Base-by-base conservation (phyloP, 1,140 invertebrate genomes). In the Diorhabda sublineata region DNA sequence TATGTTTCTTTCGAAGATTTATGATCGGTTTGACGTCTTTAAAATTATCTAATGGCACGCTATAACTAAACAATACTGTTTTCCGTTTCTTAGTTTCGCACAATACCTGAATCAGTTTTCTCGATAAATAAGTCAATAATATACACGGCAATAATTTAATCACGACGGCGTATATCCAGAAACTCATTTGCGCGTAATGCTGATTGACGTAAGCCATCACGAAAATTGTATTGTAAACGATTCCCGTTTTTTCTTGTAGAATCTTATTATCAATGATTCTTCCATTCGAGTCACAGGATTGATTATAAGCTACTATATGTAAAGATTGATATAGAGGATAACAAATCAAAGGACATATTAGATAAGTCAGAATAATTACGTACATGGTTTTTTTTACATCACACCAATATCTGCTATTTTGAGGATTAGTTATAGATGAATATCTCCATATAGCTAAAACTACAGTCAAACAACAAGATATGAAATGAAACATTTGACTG, bases 391-490 rank as follows among this genome's bases (percentile, higher is more conserved):
- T 87, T 64, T 68, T 66, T 80, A 91, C 89, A 66, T 86, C 91
- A 76, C 93, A 96, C 88, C 91, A 92, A 45, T 89, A 86, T 42
- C 60, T 61, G 26, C 26, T 26, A 26, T 26, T 26, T 26, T 26
- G 91, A 0, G 93, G 92, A 79, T 88, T 88, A 0, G 87, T 90
- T 2, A 97, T 93, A 2, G 93, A 94, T n/a, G 98, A 89, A 79
- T 95, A 98, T 5, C 96, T 85, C 92, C 96, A 98, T 4, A 98
- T 89, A 0, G 96, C 96, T 52, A 98, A 80, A 2, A 92, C 93
- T 0, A 98, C 91, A 0, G 95, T 97, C 67, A 98, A 80, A 88
- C 93, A 97, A 67, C 96, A 97, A 0, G 94, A 95, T 59, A 97
- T 92, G 0, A 95, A 97, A 80, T 98, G 96, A 77, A 91, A 90